Evolutionary conservation across 2,888 invertebrate species (phyloP), one percentile per base, ranked within the genome.

Genomic region (Trichogramma evanescens): DNA sequence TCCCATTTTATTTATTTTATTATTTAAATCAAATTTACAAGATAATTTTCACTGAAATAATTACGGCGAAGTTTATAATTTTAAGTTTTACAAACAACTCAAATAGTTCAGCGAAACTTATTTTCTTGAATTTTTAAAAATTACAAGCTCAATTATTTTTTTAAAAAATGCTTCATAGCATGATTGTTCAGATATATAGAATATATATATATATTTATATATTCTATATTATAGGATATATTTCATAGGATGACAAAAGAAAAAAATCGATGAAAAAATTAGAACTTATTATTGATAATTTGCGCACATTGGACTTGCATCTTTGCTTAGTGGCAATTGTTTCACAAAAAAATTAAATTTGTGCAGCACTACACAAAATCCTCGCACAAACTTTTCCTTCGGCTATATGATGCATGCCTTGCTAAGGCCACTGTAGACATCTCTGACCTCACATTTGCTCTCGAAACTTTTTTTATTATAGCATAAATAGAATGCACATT

Each of bases 341-440:
- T 58, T n/a, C 57, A 61, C 46, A n/a, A 43, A 59, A 6, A 59
- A 62, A 54, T 55, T 59, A 45, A 55, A 64, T 57, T 55, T 62
- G 63, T 64, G 63, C 63, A 46, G 48, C 63, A 64, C 57, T 38
- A 62, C 61, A 62, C 57, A 46, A 59, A 59, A 59, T 58, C 64
- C 64, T 62, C 56, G 62, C 64, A 64, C 62, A 57, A 57, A 55
- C 56, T 56, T 62, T 55, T 56, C 45, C 48, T 56, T 60, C 58
- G 40, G 59, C 55, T 62, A 65, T 61, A 63, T 60, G 62, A 53
- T 69, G 71, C 68, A 68, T 71, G 69, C 54, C 54, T 65, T 66
- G 67, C 66, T 65, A 66, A 67, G 63, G 56, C 70, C 67, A 70
- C 52, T 63, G 66, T 65, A 63, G 66, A 65, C 66, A 69, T 68